These are phyloP conservation scores for Tetragnatha montana DNA, from an alignment of 2,888 invertebrate species.

Conservation along the genomic window DNA sequence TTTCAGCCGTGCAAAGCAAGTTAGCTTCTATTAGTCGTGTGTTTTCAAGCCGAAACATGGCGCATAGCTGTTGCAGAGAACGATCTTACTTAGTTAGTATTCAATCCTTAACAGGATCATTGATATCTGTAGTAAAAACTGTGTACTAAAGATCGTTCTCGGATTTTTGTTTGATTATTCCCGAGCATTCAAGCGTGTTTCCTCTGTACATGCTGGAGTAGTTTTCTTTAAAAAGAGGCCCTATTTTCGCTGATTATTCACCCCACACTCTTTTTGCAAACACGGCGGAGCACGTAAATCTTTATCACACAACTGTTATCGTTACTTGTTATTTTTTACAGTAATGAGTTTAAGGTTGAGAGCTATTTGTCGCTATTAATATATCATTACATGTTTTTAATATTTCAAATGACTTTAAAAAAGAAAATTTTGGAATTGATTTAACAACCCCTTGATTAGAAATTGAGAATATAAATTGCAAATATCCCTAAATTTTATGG, in stretches of 20 bases:
- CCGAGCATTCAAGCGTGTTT: slow-evolving; percentile 12
- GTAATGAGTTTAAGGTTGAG: too few relatives aligned
- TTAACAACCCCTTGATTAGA: too few relatives aligned
- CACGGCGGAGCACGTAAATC: background rate
- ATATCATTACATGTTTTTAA: too few relatives aligned
- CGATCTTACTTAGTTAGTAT: background rate
- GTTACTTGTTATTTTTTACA: too few relatives aligned
- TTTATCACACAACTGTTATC: background rate
- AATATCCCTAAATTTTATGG: too few relatives aligned
- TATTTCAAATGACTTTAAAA: too few relatives aligned
- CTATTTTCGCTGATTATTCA: background rate
- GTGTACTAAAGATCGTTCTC: background rate
- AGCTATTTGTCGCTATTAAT: too few relatives aligned
- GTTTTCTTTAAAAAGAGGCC: background rate
- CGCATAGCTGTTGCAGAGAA: background rate
- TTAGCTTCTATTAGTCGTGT: background rate
- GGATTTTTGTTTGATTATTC: background rate
- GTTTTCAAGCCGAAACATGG: background rate
- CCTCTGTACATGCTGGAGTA: background rate
- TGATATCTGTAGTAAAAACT: background rate
- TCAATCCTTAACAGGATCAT: background rate
- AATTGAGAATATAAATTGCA: too few relatives aligned
- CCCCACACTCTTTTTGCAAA: background rate
- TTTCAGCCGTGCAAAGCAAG: background rate
- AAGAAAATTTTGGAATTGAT: too few relatives aligned